These are phyloP conservation scores for Latrodectus geometricus DNA, from an alignment of 1,140 invertebrate species.

Conservation along the genomic window DNA sequence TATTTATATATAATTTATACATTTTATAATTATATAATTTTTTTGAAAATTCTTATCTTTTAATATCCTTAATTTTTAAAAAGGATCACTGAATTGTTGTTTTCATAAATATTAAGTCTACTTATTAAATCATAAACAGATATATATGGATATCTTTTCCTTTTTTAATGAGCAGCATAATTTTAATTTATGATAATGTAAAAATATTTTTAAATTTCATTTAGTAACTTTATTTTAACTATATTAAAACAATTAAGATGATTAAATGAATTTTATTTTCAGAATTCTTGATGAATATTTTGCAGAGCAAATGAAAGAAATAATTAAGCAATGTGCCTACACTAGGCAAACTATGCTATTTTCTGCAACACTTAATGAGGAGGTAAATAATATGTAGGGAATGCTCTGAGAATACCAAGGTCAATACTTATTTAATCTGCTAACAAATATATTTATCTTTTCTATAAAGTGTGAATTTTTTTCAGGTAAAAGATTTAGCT, in stretches of 20 bases:
- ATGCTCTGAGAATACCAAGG: not conserved
- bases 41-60: too few species aligned
- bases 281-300: conserved; percentile 99
- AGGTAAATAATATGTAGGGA: conserved; percentile 69
- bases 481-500: conserved; percentile 87
- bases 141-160: not conserved
- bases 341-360: conserved; percentile 98
- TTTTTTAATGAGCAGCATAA: not conserved
- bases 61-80: too few species aligned
- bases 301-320: conserved; percentile 97
- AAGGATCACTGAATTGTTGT: too few species aligned
- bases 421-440: not conserved
- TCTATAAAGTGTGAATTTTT: not conserved
- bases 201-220: not conserved
- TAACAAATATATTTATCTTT: not conserved
- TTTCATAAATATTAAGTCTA: too few species aligned
- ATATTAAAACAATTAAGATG: not conserved
- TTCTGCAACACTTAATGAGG: conserved; percentile 98
- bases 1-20: too few species aligned
- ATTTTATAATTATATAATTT: too few species aligned
- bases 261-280: conserved; percentile 33
- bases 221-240: not conserved
- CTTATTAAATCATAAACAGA: not conserved
- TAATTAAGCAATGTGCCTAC: conserved; percentile 87
- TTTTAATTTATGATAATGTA: not conserved